Evolutionary conservation across 2,113 vertebrate species (phyloP), one percentile per base, ranked within the genome.

Genomic region (Crotalus viridis): DNA sequence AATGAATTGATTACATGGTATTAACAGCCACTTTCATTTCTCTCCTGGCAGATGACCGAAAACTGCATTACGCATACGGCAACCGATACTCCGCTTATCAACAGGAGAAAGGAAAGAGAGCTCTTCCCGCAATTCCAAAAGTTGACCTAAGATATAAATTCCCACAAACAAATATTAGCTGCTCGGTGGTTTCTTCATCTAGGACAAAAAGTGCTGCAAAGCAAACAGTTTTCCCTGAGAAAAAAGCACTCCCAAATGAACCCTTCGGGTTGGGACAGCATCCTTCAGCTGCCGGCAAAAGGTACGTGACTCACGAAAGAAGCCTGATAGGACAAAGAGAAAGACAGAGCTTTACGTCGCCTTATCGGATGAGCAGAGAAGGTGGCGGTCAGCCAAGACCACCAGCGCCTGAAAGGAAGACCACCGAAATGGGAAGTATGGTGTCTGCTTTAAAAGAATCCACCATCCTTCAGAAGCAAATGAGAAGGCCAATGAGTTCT

Each of bases 41-140:
- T 94, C 51, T 97, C 69, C 74, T 94, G 92, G 59, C 96, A 99
- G 99, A 98, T 95, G 97, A 98, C 95, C 97, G 98, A 97, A 97
- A 97, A 92, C 95, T 97, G 48, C 90, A 96, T 21, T 97, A 97
- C 91, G 96, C 96, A 4, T 98, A 98, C 85, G 96, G 95, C 89
- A 96, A 96, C 96, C 97, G 94, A 97, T 95, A 95, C 59, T 96
- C 98, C 88, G 81, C 96, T 57, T 95, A 97, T 4, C 96, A 95
- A 94, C 98, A 97, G 95, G 98, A 97, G 93, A 97, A 98, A 55
- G 95, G 97, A 93, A 97, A 92, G 90, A 97, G 97, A 95, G 94
- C 95, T 74, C 96, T 95, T 48, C 96, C 97, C 46, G 87, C 93
- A 93, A 4, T 90, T 92, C 94, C 92, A 69, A 94, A 95, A 94